These are phyloP conservation scores for Anguilla megastoma DNA, from an alignment of 2,797 vertebrate genomes.

Conservation along the genomic window DNA sequence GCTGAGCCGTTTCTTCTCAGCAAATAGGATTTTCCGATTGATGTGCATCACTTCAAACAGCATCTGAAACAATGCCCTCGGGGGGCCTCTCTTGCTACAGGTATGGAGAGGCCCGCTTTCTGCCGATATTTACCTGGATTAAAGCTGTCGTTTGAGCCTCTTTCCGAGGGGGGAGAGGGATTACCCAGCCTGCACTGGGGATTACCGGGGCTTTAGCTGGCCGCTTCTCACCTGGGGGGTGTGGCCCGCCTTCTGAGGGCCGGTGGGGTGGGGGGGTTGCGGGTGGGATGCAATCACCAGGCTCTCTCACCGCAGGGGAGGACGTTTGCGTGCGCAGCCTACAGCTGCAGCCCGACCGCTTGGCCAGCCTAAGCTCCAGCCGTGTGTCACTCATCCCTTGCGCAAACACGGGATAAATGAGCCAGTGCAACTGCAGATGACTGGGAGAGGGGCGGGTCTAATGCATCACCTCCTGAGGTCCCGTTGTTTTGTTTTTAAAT, in stretches of 20 bases:
- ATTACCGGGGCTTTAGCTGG: slow-evolving; percentile 37
- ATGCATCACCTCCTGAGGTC: not conserved
- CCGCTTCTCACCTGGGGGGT: slow-evolving; percentile 37
- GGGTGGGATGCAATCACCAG: not conserved
- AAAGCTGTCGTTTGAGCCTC: slow-evolving; percentile 31
- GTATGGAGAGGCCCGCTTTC: not conserved
- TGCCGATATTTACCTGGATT: slow-evolving; percentile 19
- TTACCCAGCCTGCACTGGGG: slow-evolving; percentile 27
- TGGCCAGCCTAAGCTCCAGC: not conserved
- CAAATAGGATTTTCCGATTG: not conserved
- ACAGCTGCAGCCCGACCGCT: not conserved
- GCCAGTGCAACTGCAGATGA: not conserved
- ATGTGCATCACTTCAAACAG: not conserved
- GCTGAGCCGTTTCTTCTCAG: not conserved
- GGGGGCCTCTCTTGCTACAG: not conserved
- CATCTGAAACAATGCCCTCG: not conserved
- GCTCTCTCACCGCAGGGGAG: not conserved
- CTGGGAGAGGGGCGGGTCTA: not conserved
- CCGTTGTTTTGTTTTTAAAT: too few species aligned
- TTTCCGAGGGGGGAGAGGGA: not conserved
- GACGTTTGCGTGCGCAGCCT: not conserved
- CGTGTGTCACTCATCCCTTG: not conserved
- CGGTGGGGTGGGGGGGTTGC: not conserved
- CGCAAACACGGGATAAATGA: not conserved
- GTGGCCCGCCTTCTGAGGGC: slow-evolving; percentile 32